A percentile compares a stretch with the other conserved stretches of the same genome.
phyloP scores from a whole-genome alignment of 2,113 vertebrate species.

The Thomomys bottae region DNA sequence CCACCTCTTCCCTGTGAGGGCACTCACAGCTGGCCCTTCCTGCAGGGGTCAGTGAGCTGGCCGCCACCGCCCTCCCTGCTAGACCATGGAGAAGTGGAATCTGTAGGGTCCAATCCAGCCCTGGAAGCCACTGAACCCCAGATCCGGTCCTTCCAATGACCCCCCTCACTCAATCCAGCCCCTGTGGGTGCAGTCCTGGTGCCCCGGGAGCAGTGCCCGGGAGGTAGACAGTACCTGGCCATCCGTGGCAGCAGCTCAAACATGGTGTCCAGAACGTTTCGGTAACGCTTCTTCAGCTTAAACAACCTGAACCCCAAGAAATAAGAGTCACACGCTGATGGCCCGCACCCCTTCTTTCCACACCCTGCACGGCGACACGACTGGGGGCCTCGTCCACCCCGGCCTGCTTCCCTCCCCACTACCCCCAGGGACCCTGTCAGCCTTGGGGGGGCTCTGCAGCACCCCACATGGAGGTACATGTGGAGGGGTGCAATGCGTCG shows the following conservation, averaged over 20 bases:
- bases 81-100: neutral
- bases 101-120: neutral
- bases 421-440: accelerated
- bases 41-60: neutral
- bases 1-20: slow-evolving; percentile 74
- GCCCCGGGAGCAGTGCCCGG: neutral
- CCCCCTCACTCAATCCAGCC: neutral
- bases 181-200: neutral
- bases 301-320: slow-evolving; percentile 89
- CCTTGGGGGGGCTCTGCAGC: neutral
- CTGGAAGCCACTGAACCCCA: neutral
- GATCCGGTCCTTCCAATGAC: neutral
- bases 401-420: neutral
- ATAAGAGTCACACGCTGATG: neutral
- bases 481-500: too few relatives aligned
- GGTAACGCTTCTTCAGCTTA: slow-evolving; percentile 96
- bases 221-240: slow-evolving; percentile 89
- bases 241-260: slow-evolving; percentile 97
- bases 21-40: slow-evolving; percentile 52
- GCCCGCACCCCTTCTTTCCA: neutral
- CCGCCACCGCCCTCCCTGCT: slow-evolving; percentile 43
- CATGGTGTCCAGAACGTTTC: slow-evolving; percentile 98
- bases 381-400: neutral
- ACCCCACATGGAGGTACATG: too few relatives aligned
- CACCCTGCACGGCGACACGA: too few relatives aligned